Percentiles rank a stretch among this genome's conserved stretches.
These are phyloP conservation scores for Artibeus jamaicensis DNA, from an alignment of 2,797 vertebrate genomes.

Conservation along the genomic window DNA sequence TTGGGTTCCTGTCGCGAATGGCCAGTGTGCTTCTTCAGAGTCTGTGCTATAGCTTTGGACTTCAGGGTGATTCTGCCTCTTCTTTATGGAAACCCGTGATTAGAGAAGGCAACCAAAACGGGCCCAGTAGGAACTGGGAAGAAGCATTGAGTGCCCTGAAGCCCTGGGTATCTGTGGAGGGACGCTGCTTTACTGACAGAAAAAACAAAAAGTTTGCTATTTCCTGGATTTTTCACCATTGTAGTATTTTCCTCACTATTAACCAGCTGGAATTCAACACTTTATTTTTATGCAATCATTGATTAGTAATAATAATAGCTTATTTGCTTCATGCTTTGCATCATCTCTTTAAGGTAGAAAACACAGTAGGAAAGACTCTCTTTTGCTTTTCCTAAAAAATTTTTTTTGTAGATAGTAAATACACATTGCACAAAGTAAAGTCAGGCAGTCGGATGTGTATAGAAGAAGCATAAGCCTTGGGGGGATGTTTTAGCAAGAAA, in stretches of 20 bases:
- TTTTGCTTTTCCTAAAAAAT: neutral
- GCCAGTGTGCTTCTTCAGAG: neutral
- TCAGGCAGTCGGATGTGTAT: neutral
- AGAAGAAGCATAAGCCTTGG: neutral
- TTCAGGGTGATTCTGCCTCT: neutral
- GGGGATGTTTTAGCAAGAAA: neutral
- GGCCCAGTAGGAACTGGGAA: neutral
- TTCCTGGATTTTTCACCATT: neutral
- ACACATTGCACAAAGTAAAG: neutral
- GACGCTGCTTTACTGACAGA: neutral
- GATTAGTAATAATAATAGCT: neutral
- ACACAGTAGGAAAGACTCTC: neutral
- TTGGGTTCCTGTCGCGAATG: conserved; percentile 12
- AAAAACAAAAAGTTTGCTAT: neutral
- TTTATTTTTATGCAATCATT: conserved; percentile 27
- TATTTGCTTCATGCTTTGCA: neutral
- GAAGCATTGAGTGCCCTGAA: neutral
- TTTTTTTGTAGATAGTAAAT: neutral
- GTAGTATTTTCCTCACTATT: neutral
- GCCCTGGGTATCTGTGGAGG: neutral
- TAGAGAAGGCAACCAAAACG: neutral
- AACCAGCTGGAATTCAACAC: neutral
- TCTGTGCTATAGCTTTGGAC: conserved; percentile 22
- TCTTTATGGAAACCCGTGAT: neutral
- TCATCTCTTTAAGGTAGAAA: neutral